A percentile compares a stretch with the other conserved stretches of the same genome.
These are phyloP conservation scores for Cyprinodon diabolis DNA, from an alignment of 2,797 vertebrate species.

Conservation along the genomic window DNA sequence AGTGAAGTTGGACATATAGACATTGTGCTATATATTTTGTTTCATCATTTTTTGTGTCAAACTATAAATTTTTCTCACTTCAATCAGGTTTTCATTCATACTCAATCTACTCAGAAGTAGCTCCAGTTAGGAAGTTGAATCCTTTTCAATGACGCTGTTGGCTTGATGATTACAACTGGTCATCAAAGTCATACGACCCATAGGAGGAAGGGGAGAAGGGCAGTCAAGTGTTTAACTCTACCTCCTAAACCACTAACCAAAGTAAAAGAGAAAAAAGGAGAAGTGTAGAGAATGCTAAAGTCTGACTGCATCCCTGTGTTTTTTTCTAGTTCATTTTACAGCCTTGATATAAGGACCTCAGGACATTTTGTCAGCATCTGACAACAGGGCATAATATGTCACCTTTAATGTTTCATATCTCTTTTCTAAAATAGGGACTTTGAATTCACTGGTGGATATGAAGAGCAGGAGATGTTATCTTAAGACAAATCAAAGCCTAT, in stretches of 20 bases:
- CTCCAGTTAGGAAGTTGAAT: background rate
- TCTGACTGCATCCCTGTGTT: background rate
- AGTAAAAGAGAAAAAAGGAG: background rate
- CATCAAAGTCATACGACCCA: background rate
- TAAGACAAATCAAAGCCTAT: conserved; percentile 27
- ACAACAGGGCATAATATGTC: conserved; percentile 4
- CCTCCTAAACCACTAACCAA: background rate
- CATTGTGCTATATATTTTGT: background rate
- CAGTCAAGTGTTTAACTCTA: background rate
- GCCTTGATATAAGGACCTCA: background rate
- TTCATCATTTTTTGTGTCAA: background rate
- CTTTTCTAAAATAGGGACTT: background rate
- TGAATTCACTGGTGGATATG: background rate
- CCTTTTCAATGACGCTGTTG: background rate
- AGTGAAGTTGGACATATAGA: too few relatives aligned
- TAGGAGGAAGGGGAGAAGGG: background rate
- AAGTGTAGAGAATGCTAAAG: background rate
- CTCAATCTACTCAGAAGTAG: too few relatives aligned
- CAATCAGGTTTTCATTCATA: background rate
- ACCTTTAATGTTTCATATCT: background rate
- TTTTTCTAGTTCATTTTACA: background rate
- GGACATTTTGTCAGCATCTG: background rate
- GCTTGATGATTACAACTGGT: background rate
- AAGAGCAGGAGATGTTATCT: conserved; percentile 15
- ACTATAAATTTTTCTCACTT: background rate